Percentiles rank a stretch among this genome's conserved stretches.
Conservation (phyloP, 35 echinoderm and acorn worm species). For the Stichopus chloronotus region DNA sequence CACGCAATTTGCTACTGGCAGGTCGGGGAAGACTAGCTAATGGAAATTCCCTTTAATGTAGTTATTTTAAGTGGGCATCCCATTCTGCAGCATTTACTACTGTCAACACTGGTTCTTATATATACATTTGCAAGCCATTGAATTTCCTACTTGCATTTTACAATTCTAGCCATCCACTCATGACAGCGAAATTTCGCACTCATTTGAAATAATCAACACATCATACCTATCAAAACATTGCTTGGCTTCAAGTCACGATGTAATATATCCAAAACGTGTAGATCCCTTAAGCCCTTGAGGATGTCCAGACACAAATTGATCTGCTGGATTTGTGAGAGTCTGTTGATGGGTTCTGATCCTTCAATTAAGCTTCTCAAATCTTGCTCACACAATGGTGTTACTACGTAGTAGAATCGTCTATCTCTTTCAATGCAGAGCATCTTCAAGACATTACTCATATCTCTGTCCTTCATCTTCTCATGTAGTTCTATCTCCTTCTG, state of each 20-base stretch:
- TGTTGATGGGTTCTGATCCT: background rate
- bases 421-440: background rate
- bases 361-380: background rate
- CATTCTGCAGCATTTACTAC: no score
- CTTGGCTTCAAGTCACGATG: conserved; percentile 31
- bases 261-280: background rate
- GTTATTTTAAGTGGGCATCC: no score
- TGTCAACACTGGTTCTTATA: no score
- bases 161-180: no score
- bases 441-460: background rate
- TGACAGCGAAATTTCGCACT: no score
- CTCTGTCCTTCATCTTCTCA: conserved; percentile 22
- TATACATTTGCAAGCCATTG: no score
- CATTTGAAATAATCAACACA: no score
- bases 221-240: conserved; percentile 18
- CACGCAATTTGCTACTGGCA: no score
- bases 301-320: background rate
- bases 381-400: conserved; percentile 6
- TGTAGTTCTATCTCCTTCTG: conserved; percentile 2
- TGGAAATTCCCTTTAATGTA: no score
- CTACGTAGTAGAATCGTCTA: background rate
- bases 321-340: background rate
- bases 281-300: background rate
- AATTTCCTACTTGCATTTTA: no score
- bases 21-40: no score